Conservation (phyloP, 2,888 invertebrate genomes). For the Macroteleia sp. region DNA sequence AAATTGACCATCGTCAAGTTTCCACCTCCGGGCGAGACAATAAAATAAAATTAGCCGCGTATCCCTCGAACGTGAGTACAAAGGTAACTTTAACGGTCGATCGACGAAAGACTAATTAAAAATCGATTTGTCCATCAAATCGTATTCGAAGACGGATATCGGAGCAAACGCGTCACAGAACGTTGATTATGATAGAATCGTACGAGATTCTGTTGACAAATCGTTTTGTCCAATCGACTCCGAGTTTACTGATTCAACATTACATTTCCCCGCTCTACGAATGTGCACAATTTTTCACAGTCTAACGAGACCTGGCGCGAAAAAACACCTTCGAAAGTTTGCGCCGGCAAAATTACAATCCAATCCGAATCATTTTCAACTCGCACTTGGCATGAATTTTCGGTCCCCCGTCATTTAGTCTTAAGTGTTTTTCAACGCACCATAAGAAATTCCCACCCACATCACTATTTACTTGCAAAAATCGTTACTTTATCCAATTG, state of each 20-base stretch:
- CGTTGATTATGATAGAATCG: conserved; percentile 25
- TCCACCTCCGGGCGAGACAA: conserved; percentile 19
- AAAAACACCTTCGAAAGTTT: background rate
- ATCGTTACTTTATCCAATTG: conserved; percentile 50
- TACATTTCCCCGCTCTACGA: conserved; percentile 1
- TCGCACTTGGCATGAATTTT: conserved; percentile 19
- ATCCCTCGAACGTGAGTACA: background rate
- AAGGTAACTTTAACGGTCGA: conserved; percentile 16
- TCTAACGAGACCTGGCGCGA: conserved; percentile 5
- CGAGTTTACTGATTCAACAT: conserved; percentile 38
- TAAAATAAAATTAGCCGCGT: conserved; percentile 27
- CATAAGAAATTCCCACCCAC: too few species aligned
- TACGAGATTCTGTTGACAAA: conserved; percentile 32
- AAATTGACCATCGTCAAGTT: conserved; percentile 19
- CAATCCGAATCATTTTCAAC: conserved; percentile 9
- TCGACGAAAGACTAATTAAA: conserved; percentile 19
- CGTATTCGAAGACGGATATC: conserved; percentile 6
- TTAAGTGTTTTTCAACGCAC: conserved; percentile 19
- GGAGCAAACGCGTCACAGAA: conserved; percentile 7
- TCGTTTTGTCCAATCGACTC: conserved; percentile 25
- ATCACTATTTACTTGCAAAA: conserved; percentile 43
- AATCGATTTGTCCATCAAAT: conserved; percentile 37
- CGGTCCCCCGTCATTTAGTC: conserved; percentile 3
- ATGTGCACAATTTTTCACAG: conserved; percentile 30
- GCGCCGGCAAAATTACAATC: background rate